Conservation (phyloP, 2,113 vertebrate species). For the Pedetes capensis region DNA sequence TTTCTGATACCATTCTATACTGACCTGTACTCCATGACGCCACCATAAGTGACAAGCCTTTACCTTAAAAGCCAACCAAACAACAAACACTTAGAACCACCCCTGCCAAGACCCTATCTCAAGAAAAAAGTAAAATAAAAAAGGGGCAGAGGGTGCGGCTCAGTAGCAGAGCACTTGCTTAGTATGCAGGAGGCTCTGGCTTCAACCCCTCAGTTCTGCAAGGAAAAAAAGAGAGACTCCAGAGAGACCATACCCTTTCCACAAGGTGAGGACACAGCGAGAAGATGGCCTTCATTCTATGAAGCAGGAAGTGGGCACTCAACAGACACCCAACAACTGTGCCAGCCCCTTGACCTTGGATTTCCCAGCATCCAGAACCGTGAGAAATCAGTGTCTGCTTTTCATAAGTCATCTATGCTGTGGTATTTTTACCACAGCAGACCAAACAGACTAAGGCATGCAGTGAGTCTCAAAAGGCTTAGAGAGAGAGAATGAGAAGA, state of each 20-base stretch:
- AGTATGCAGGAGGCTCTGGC: no score
- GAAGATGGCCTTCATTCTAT: background rate
- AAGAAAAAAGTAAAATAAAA: no score
- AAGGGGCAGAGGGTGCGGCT: no score
- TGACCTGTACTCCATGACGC: background rate
- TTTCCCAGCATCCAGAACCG: background rate
- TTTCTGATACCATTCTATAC: background rate
- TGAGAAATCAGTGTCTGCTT: background rate
- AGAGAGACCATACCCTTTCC: background rate
- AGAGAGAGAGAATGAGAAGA: background rate
- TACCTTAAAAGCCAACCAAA: background rate
- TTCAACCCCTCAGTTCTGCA: no score
- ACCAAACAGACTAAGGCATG: background rate
- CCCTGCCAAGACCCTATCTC: no score
- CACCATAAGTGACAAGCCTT: background rate
- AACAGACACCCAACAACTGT: background rate
- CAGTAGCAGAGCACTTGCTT: no score
- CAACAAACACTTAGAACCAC: background rate
- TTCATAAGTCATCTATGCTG: background rate
- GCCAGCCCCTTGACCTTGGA: background rate
- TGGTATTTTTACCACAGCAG: background rate
- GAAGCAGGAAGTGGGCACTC: background rate
- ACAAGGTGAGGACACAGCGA: background rate
- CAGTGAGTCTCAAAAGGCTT: background rate
- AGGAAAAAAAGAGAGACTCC: no score